A percentile compares a stretch with the other conserved stretches of the same genome.
Conservation (phyloP, 92 coral and sea anemone species). For the Metridium senile region DNA sequence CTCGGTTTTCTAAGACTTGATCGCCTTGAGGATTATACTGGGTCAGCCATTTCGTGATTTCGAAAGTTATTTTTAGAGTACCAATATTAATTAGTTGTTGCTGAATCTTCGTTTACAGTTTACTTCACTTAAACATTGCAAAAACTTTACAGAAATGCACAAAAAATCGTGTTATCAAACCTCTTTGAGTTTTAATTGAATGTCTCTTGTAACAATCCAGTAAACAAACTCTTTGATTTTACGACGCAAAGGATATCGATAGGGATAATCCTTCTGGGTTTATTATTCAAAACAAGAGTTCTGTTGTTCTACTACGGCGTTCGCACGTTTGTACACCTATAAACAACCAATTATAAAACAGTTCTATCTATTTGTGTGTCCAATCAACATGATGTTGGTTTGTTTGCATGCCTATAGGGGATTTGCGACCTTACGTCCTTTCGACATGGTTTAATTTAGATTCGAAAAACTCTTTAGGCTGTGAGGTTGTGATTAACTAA, state of each 20-base stretch:
- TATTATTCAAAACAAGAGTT: constrained; percentile 17
- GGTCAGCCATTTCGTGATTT: constrained; percentile 17
- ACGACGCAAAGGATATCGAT: no score
- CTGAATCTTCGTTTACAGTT: background rate
- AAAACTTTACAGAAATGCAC: background rate
- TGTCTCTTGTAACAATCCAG: background rate
- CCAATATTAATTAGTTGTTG: background rate
- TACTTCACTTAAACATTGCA: background rate
- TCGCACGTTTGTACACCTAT: background rate
- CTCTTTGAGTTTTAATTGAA: background rate
- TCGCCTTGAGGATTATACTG: background rate
- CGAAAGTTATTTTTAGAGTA: constrained; percentile 6
- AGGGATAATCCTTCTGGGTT: constrained; percentile 12
- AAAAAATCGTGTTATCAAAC: background rate
- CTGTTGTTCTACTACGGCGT: constrained; percentile 1
- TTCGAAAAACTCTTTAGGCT: no score
- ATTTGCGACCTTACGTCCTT: background rate
- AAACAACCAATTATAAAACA: background rate
- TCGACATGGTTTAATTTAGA: background rate
- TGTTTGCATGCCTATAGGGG: no score
- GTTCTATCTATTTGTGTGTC: no score
- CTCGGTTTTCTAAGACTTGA: constrained; percentile 2
- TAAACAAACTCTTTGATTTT: no score
- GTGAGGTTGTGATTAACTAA: background rate
- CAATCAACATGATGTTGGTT: no score